phyloP scores from a whole-genome alignment of 1,140 invertebrate genomes.

The Galleria mellonella region DNA sequence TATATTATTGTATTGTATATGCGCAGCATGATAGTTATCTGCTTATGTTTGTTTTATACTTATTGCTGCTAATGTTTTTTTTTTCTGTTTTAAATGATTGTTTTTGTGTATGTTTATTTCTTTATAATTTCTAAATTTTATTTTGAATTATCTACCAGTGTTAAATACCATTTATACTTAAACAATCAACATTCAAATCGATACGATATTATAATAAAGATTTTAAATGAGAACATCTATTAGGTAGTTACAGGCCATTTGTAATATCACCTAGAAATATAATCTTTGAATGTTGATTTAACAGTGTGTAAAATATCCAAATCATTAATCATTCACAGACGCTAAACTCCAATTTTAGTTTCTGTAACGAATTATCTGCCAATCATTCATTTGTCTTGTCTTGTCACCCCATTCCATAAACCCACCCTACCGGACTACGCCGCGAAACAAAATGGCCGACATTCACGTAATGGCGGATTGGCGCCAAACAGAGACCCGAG shows the following conservation, averaged over 20 bases:
- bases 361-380: constrained; percentile 56
- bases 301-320: constrained; percentile 37
- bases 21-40: constrained; percentile 7
- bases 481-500: constrained; percentile 76
- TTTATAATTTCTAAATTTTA: constrained; percentile 36
- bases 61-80: constrained; percentile 1
- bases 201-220: constrained; percentile 6
- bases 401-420: constrained; percentile 68
- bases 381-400: constrained; percentile 71
- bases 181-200: constrained; percentile 37
- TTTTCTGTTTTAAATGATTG: constrained; percentile 1
- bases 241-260: too few relatives aligned
- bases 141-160: constrained; percentile 42
- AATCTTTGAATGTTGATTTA: constrained; percentile 30
- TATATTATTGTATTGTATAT: constrained; percentile 5
- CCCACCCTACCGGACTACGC: constrained; percentile 57
- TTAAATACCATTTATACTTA: constrained; percentile 49
- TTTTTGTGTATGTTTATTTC: constrained; percentile 25
- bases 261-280: constrained; percentile 4
- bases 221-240: too few relatives aligned
- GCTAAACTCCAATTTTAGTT: constrained; percentile 56
- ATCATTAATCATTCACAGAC: constrained; percentile 64
- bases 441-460: constrained; percentile 25
- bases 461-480: constrained; percentile 33
- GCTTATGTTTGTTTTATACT: constrained; percentile 11